phyloP scores from a whole-genome alignment of 2,888 invertebrate genomes.

The Platypus cylindrus region DNA sequence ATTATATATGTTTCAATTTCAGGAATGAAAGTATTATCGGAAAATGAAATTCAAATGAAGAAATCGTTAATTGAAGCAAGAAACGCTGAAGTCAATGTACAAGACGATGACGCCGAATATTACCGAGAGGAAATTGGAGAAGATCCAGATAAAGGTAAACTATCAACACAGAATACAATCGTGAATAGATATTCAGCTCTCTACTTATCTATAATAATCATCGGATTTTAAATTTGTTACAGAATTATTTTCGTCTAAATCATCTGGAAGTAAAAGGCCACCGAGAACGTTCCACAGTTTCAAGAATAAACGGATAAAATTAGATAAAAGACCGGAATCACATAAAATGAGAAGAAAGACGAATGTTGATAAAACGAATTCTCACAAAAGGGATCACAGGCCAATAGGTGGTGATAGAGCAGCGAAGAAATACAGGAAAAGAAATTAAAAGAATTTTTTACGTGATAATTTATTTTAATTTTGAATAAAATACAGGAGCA shows the following conservation, averaged over 20 bases:
- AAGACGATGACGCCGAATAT: slow-evolving; percentile 73
- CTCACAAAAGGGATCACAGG: slow-evolving; percentile 25
- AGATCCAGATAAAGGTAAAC: slow-evolving; percentile 69
- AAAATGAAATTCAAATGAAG: slow-evolving; percentile 34
- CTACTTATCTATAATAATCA: slow-evolving; percentile 2
- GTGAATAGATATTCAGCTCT: too few species aligned
- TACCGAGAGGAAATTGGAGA: slow-evolving; percentile 79
- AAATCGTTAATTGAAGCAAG: slow-evolving; percentile 42
- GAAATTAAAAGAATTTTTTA: slow-evolving; percentile 1
- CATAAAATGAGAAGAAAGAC: slow-evolving; percentile 12
- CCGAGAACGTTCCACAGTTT: slow-evolving; percentile 19
- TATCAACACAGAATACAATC: too few species aligned
- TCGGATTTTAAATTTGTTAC: slow-evolving; percentile 11
- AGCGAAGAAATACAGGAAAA: slow-evolving; percentile 2
- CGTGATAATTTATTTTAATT: too few species aligned
- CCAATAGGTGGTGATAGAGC: slow-evolving; percentile 24
- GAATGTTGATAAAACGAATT: slow-evolving; percentile 25
- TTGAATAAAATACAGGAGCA: too few species aligned
- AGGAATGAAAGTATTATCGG: too few species aligned
- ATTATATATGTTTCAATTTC: too few species aligned
- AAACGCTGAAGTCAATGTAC: slow-evolving; percentile 35
- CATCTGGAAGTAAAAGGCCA: slow-evolving; percentile 16
- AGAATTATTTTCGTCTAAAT: slow-evolving; percentile 20
- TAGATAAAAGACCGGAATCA: slow-evolving; percentile 9
- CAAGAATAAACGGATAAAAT: slow-evolving; percentile 20